Evolutionary conservation across 2,888 invertebrate species (phyloP).

Genomic region (Protodeltote pygarga): DNA sequence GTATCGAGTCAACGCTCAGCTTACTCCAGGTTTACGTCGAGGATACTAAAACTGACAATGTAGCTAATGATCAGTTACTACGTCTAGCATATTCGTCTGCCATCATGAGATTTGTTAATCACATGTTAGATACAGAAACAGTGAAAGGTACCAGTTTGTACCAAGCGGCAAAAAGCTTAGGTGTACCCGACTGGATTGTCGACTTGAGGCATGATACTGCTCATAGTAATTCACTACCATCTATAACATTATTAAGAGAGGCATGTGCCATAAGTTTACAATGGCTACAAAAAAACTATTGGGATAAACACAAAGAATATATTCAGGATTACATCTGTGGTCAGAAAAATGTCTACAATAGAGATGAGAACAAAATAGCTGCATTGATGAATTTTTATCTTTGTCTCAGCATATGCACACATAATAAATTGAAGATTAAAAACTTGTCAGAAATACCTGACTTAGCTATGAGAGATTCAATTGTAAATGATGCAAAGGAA

Average conservation of each 20-base stretch:
- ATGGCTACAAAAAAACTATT: slow-evolving; percentile 91
- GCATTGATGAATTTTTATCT: slow-evolving; percentile 72
- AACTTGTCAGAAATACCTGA: slow-evolving; percentile 73
- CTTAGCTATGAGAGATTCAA: slow-evolving; percentile 65
- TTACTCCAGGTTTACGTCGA: slow-evolving; percentile 84
- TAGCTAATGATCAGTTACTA: slow-evolving; percentile 76
- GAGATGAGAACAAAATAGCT: slow-evolving; percentile 65
- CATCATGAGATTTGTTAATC: slow-evolving; percentile 89
- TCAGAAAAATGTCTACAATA: slow-evolving; percentile 52
- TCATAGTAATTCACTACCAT: slow-evolving; percentile 90
- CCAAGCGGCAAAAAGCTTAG: slow-evolving; percentile 88
- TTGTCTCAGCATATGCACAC: slow-evolving; percentile 74
- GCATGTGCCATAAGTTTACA: slow-evolving; percentile 88
- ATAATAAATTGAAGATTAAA: slow-evolving; percentile 71
- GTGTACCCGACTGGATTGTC: slow-evolving; percentile 93
- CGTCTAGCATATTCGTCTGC: slow-evolving; percentile 88
- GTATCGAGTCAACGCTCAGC: slow-evolving; percentile 88
- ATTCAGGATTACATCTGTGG: slow-evolving; percentile 79
- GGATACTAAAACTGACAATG: slow-evolving; percentile 58
- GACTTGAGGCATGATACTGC: slow-evolving; percentile 92
- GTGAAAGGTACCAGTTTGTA: slow-evolving; percentile 84
- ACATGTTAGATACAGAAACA: slow-evolving; percentile 86
- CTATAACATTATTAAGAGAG: slow-evolving; percentile 87
- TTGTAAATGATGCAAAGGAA: slow-evolving; percentile 71
- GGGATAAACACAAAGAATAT: slow-evolving; percentile 85